phyloP scores from a whole-genome alignment of 2,888 invertebrate genomes.

The Desoria tigrina region DNA sequence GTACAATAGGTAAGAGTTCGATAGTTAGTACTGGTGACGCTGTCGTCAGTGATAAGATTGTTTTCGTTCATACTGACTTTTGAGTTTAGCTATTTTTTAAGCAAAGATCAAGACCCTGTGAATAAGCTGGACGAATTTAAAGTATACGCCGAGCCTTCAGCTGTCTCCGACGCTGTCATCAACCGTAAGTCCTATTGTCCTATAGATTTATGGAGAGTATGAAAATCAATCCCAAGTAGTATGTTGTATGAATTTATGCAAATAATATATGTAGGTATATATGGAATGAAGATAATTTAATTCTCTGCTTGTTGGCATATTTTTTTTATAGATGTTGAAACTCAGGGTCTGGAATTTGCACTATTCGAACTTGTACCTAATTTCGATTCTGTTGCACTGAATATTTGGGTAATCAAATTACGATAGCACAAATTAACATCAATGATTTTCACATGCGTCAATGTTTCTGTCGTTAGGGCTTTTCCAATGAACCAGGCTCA shows the following conservation, averaged over 20 bases:
- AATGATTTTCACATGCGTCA: no score
- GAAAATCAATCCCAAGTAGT: no score
- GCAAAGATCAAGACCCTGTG: background rate
- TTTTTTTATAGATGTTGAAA: slow-evolving; percentile 21
- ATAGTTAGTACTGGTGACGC: background rate
- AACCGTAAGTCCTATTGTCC: slow-evolving; percentile 41
- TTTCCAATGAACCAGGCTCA: background rate
- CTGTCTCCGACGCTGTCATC: slow-evolving; percentile 23
- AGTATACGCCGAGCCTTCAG: slow-evolving; percentile 3
- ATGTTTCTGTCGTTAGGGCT: slow-evolving; percentile 26
- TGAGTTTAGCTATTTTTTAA: no score
- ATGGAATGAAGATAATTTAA: no score
- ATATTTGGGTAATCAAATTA: slow-evolving; percentile 43
- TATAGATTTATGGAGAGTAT: no score
- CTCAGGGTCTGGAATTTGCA: slow-evolving; percentile 18
- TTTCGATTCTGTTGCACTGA: slow-evolving; percentile 29
- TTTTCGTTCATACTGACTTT: background rate
- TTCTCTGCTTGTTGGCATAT: no score
- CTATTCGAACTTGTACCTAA: slow-evolving; percentile 18
- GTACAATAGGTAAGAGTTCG: slow-evolving; percentile 15
- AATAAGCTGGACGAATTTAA: slow-evolving; percentile 23
- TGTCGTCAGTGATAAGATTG: background rate
- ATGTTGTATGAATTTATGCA: no score
- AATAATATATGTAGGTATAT: no score
- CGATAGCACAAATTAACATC: no score